A percentile compares a stretch with the other conserved stretches of the same genome.
These are phyloP conservation scores for Pteria penguin DNA, from an alignment of 2,888 invertebrate genomes.

Conservation along the genomic window DNA sequence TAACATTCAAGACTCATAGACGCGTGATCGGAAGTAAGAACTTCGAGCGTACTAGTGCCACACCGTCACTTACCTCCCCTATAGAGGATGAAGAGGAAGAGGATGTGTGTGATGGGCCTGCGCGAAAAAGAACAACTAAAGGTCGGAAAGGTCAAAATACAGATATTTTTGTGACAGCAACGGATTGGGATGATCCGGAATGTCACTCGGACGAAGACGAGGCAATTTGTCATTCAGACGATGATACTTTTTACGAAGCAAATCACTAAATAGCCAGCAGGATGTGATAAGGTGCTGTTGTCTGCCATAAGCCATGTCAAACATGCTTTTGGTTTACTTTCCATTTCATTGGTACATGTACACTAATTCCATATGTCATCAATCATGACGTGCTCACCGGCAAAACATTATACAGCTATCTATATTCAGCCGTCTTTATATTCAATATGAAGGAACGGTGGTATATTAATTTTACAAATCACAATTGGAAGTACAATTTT, in stretches of 20 bases:
- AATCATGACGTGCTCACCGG: too few species aligned
- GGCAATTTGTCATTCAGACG: constrained; percentile 12
- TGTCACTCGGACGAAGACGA: constrained; percentile 24
- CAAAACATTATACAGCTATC: too few species aligned
- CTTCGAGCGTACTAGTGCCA: constrained; percentile 10
- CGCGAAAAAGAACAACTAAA: constrained; percentile 5
- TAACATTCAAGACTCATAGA: constrained; percentile 12
- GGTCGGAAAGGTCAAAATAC: neutral
- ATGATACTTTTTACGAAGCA: neutral
- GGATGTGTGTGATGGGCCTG: neutral
- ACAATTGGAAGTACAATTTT: too few species aligned
- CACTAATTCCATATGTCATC: too few species aligned
- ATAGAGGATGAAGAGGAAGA: constrained; percentile 19
- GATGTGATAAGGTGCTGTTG: too few species aligned
- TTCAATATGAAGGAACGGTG: too few species aligned
- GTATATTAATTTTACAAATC: too few species aligned
- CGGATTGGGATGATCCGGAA: constrained; percentile 20
- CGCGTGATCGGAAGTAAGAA: neutral
- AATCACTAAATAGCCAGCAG: neutral
- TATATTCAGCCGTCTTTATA: too few species aligned
- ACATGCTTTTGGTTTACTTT: too few species aligned
- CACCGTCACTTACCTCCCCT: constrained; percentile 11
- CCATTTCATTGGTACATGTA: too few species aligned
- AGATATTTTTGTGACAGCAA: constrained; percentile 12
- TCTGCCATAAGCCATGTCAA: too few species aligned